Evolutionary conservation across 2,797 vertebrate species (phyloP), one percentile per base, ranked within the genome.

Genomic region (Cephalopachus bancanus): DNA sequence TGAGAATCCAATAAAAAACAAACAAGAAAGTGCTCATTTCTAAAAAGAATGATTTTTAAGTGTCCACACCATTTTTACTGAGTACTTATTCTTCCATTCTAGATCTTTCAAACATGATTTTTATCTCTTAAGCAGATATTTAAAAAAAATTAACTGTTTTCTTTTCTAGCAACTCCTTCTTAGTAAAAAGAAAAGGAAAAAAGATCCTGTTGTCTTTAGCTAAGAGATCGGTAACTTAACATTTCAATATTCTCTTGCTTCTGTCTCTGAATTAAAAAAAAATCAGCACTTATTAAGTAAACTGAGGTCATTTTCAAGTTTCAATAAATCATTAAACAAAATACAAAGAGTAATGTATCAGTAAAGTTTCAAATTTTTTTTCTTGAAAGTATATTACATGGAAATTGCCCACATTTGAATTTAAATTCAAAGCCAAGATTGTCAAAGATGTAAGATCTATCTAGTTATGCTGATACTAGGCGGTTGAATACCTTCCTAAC

Each of bases 281-380:
- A 44, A 44, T 44, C 44, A 87, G 51, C 64, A 44, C 22, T 55
- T 51, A 65, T 86, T 94, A 94, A 86, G 30, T 84, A 83, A 93
- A 33, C 30, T 83, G n/a, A 65, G 65, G 1, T 94, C 92, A 95
- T 53, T 91, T 90, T 57, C 72, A 79, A 95, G 62, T 93, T 95
- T 60, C 55, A 84, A 89, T 86, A 95, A 95, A 91, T 44, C 15
- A 89, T 74, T 89, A 94, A 75, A 64, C 51, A 94, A 96, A 92
- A 78, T 78, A 83, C 16, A 85, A 93, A 91, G 17, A 90, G 37
- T 17, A 91, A 91, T 62, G 12, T 33, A 78, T 72, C 72, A 87
- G 90, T 89, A 16, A 90, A 92, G 15, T 74, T 88, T 44, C 24
- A 28, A 67, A 55, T 15, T 20, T 87, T 64, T 91, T 62, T 92